Conservation (phyloP, 2,113 vertebrate genomes). For the Gallinago media region DNA sequence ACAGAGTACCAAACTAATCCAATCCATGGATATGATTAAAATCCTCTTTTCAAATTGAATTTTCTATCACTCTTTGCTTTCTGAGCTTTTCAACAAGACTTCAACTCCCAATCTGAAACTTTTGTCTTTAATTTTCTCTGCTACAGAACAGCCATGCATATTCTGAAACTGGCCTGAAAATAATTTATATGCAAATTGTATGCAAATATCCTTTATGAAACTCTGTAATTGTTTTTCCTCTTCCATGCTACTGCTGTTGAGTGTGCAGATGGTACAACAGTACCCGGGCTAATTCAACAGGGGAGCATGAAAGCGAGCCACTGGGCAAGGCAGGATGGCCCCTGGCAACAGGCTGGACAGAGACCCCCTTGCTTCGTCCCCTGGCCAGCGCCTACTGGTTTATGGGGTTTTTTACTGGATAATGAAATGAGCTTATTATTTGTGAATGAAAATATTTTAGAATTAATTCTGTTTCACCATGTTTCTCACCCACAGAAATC, state of each 20-base stretch:
- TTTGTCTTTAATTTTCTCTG: background rate
- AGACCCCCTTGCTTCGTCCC: background rate
- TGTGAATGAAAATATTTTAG: background rate
- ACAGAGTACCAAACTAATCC: background rate
- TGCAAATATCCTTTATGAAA: background rate
- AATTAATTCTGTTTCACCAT: background rate
- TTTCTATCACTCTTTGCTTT: background rate
- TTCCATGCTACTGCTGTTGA: background rate
- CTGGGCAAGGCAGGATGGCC: background rate
- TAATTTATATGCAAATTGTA: background rate
- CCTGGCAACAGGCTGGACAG: background rate
- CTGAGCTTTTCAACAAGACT: background rate
- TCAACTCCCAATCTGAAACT: background rate
- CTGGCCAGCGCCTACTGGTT: background rate
- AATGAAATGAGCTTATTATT: background rate
- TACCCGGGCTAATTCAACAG: background rate
- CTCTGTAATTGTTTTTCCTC: background rate
- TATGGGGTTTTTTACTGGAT: background rate
- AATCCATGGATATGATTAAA: background rate
- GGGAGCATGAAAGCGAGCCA: background rate
- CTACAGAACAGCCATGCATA: background rate
- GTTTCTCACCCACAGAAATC: background rate
- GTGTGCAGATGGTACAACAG: background rate
- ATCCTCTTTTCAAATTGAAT: background rate
- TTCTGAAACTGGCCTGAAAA: background rate